Conservation (phyloP, 2,888 invertebrate genomes). For the Miltochrista miniata region DNA sequence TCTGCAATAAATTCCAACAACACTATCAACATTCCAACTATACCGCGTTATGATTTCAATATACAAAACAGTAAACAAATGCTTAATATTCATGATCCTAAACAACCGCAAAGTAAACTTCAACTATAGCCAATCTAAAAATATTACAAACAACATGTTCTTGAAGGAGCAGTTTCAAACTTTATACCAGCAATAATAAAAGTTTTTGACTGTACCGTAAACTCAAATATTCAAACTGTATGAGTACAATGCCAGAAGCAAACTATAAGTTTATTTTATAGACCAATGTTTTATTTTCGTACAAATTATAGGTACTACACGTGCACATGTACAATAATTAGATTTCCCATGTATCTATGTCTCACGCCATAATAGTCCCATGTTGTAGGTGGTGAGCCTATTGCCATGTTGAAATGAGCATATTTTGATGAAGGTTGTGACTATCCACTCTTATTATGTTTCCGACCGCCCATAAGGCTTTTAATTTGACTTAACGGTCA, state of each 20-base stretch:
- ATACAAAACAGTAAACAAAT: background rate
- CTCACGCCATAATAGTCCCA: too few species aligned
- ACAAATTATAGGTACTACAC: too few species aligned
- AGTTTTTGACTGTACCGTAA: conserved; percentile 27
- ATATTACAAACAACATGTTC: conserved; percentile 26
- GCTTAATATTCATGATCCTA: conserved; percentile 19
- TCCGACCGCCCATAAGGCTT: too few species aligned
- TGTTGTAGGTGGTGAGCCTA: too few species aligned
- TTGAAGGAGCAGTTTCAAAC: conserved; percentile 18
- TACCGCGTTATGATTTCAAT: background rate
- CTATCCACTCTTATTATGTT: too few species aligned
- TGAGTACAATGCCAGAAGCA: conserved; percentile 30
- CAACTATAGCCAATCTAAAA: conserved; percentile 13
- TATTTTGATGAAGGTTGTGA: too few species aligned
- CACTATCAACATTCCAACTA: background rate
- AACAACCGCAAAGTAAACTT: conserved; percentile 13
- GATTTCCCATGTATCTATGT: too few species aligned
- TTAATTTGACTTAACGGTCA: too few species aligned
- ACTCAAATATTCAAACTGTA: conserved; percentile 34
- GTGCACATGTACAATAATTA: too few species aligned
- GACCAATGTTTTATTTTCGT: conserved; percentile 6
- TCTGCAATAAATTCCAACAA: background rate
- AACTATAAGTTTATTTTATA: conserved; percentile 18
- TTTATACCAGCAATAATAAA: conserved; percentile 38
- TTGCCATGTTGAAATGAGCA: too few species aligned